Conservation (phyloP, 2,113 vertebrate species). For the Marmota flaviventris region DNA sequence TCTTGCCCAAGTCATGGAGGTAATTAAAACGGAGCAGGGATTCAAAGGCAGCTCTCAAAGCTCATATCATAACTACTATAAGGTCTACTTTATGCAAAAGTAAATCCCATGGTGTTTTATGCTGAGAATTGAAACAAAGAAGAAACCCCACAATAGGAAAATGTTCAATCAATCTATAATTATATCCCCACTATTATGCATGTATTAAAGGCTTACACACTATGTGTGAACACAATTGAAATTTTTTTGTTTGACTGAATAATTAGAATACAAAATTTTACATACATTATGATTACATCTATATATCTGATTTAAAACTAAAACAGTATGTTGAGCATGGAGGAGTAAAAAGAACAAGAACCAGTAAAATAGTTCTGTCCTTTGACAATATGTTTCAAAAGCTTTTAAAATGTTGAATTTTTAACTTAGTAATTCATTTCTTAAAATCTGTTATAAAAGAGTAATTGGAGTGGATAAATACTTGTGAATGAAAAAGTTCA, state of each 20-base stretch:
- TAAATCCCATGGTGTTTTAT: not conserved
- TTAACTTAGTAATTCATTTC: constrained; percentile 4
- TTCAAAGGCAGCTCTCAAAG: constrained; percentile 51
- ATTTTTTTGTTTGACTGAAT: constrained; percentile 12
- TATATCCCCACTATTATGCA: not conserved
- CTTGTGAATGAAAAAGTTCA: not conserved
- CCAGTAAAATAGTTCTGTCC: not conserved
- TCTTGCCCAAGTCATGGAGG: constrained; percentile 34
- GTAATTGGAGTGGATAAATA: not conserved
- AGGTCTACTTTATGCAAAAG: not conserved
- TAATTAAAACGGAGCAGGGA: constrained; percentile 48
- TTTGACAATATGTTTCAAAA: not conserved
- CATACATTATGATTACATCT: constrained; percentile 12
- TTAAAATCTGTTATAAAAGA: constrained; percentile 4
- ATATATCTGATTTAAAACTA: not conserved
- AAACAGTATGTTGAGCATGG: not conserved
- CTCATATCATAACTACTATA: constrained; percentile 22
- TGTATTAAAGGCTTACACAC: not conserved
- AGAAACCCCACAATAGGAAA: not conserved
- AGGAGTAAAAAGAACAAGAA: not conserved
- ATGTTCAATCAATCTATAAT: not conserved
- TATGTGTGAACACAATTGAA: constrained; percentile 10
- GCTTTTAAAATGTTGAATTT: constrained; percentile 21
- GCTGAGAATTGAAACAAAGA: not conserved
- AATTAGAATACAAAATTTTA: constrained; percentile 51